Evolutionary conservation across 2,797 vertebrate species (phyloP).

Genomic region (Threskiornis aethiopicus): DNA sequence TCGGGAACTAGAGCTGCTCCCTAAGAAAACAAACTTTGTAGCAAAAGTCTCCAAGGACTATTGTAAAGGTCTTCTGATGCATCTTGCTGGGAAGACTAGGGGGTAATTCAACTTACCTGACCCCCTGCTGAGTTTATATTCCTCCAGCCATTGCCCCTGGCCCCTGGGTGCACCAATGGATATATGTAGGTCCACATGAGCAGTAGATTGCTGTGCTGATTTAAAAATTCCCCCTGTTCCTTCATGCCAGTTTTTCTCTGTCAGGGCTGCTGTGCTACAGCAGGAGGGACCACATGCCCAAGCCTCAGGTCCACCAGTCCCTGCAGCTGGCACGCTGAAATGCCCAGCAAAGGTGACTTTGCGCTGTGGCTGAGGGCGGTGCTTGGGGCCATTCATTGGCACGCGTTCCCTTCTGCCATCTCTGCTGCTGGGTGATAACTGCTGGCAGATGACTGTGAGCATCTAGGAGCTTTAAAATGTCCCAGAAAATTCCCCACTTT

Average conservation of each 20-base stretch:
- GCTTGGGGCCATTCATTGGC: background rate
- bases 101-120: background rate
- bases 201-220: background rate
- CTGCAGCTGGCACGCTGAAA: background rate
- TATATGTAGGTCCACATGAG: background rate
- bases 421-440: background rate
- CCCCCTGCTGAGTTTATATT: background rate
- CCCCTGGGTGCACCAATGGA: rapidly evolving
- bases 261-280: background rate
- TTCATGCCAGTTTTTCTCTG: background rate
- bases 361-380: rapidly evolving
- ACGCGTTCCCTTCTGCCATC: background rate
- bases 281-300: rapidly evolving
- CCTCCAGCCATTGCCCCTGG: background rate
- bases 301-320: background rate
- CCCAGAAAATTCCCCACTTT: background rate
- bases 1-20: background rate
- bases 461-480: background rate
- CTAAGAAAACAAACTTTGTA: background rate
- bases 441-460: background rate
- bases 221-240: background rate
- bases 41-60: background rate
- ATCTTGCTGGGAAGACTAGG: background rate
- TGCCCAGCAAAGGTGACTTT: background rate
- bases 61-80: background rate